A percentile compares a stretch with the other conserved stretches of the same genome.
These are phyloP conservation scores for Hypselothyrea guttata DNA, from an alignment of 2,888 invertebrate species.

Conservation along the genomic window DNA sequence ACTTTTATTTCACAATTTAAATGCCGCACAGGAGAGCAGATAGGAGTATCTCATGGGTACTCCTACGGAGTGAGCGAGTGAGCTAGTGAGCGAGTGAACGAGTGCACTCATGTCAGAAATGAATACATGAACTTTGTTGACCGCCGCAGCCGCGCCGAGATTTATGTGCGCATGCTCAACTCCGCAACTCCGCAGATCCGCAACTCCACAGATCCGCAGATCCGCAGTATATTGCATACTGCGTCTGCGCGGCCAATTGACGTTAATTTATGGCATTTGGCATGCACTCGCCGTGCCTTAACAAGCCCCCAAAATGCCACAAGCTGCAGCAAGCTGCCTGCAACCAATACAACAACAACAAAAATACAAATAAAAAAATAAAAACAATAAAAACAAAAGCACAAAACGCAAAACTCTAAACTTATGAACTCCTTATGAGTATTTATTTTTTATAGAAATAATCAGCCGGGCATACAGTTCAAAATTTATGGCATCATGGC, in stretches of 20 bases:
- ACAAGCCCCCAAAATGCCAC: constrained; percentile 59
- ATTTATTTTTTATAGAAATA: constrained; percentile 74
- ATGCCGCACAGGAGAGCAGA: constrained; percentile 29
- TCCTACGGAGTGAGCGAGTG: constrained; percentile 21
- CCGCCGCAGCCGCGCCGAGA: constrained; percentile 64
- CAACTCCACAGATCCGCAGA: constrained; percentile 12
- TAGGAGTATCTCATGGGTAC: not conserved
- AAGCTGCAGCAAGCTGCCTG: constrained; percentile 22
- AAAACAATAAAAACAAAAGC: constrained; percentile 35
- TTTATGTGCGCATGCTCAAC: constrained; percentile 74
- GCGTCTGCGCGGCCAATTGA: constrained; percentile 65
- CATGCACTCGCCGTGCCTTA: constrained; percentile 59
- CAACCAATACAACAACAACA: constrained; percentile 17
- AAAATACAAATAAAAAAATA: constrained; percentile 32
- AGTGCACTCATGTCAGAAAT: constrained; percentile 69
- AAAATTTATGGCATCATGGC: constrained; percentile 60
- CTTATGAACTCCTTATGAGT: constrained; percentile 76
- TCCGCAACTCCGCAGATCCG: constrained; percentile 5
- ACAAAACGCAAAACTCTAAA: constrained; percentile 58
- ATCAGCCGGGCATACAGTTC: constrained; percentile 57
- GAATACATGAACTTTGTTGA: constrained; percentile 74
- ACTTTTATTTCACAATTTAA: constrained; percentile 75
- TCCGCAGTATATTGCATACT: constrained; percentile 36
- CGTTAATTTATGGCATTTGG: constrained; percentile 73
- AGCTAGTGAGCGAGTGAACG: constrained; percentile 52